A percentile compares a stretch with the other conserved stretches of the same genome.
These are phyloP conservation scores for Sminthurides aquaticus DNA, from an alignment of 2,888 invertebrate species.

Conservation along the genomic window DNA sequence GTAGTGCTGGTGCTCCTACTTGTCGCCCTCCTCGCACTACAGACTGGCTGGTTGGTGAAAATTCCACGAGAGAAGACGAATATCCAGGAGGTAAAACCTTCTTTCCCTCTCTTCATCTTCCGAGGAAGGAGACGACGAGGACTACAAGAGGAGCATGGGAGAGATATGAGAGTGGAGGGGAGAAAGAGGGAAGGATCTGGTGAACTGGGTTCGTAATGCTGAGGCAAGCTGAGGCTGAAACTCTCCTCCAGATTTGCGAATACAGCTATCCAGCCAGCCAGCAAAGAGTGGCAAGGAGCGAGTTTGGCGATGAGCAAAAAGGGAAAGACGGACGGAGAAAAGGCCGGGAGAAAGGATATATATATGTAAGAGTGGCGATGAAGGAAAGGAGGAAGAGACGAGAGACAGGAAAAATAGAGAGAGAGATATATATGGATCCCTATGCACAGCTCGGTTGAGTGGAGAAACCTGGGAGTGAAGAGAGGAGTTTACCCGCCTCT, in stretches of 20 bases:
- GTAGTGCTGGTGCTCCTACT: background rate
- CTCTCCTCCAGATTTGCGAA: background rate
- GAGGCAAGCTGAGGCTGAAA: background rate
- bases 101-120: slow-evolving; percentile 6
- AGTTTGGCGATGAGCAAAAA: background rate
- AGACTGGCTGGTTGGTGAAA: background rate
- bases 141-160: background rate
- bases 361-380: background rate
- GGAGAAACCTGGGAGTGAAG: no score
- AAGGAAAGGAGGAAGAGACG: background rate
- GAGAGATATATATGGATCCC: background rate
- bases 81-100: background rate
- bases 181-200: background rate
- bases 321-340: background rate
- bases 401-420: background rate
- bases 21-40: slow-evolving; percentile 4
- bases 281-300: no score
- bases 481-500: no score
- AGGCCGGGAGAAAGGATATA: background rate
- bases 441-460: background rate
- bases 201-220: background rate
- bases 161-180: no score
- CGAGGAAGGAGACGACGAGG: background rate
- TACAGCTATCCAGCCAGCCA: background rate
- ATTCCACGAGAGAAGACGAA: slow-evolving; percentile 5